Base-by-base conservation (phyloP, 2,888 invertebrate genomes). In the Cerastis leucographa region DNA sequence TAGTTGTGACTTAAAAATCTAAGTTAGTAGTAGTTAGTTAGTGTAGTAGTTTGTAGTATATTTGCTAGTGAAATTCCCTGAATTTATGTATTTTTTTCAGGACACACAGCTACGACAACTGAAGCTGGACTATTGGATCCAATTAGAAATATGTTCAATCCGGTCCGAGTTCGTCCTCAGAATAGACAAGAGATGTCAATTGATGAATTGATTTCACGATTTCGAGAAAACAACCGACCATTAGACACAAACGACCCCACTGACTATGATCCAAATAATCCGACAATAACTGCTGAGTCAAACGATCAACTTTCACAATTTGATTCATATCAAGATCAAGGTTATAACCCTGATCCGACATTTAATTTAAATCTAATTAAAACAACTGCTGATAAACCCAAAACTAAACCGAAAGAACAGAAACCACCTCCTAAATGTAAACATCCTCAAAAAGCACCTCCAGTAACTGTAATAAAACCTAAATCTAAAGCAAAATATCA, bases 21-120 rank as follows among this genome's bases (percentile, higher is more conserved):
- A 29, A 59, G 19, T 19, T 29, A 19, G 1, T 19, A 61, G n/a
- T n/a, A n/a, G n/a, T n/a, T n/a, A n/a, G n/a, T n/a, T n/a, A n/a
- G n/a, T n/a, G n/a, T n/a, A n/a, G n/a, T n/a, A 59, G 19, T 19
- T 29, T 19, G 1, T 19, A 61, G 11, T 35, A 19, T 9, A 35
- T 61, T 35, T 61, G 35, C 5, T 25, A 56, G 25, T 35, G 61
- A 61, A 35, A 35, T 35, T 35, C 19, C 11, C 9, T 64, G n/a
- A 64, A 14, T 42, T n/a, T 49, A 25, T 14, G 12, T 66, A 71
- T 72, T n/a, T 62, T n/a, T 84, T 84, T 29, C 75, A 88, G 88
- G 74, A 19, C 29, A 61, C 25, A 40, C 54, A 56, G 61, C 74
- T 65, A 17, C 40, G 29, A 42, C 12, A 11, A 56, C 29, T 42